Percentiles rank a stretch among this genome's conserved stretches.
Conservation (phyloP, 2,888 invertebrate species). For the Zygaena filipendulae region DNA sequence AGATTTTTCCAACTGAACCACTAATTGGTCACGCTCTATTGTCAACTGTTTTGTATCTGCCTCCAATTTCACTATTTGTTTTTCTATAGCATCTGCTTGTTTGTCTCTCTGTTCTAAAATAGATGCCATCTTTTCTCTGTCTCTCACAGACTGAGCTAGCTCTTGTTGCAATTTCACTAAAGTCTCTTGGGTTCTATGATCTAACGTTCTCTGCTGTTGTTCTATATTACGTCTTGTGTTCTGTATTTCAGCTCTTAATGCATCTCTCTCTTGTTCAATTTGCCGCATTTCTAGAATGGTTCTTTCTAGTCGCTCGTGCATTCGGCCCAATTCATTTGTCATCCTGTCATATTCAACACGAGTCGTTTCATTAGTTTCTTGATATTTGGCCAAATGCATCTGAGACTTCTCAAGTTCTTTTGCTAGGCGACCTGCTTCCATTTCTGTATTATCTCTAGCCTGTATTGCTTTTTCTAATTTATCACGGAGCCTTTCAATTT, state of each 20-base stretch:
- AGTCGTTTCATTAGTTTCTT: conserved; percentile 84
- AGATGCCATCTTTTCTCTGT: conserved; percentile 81
- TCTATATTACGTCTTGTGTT: conserved; percentile 73
- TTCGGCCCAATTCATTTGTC: conserved; percentile 81
- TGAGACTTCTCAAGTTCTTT: conserved; percentile 90
- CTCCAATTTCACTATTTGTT: conserved; percentile 86
- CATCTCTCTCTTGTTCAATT: conserved; percentile 79
- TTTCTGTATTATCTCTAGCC: conserved; percentile 84
- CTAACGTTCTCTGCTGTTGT: conserved; percentile 72
- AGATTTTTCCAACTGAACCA: conserved; percentile 90
- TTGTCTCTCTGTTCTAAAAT: conserved; percentile 82
- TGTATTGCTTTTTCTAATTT: conserved; percentile 87
- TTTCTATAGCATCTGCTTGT: conserved; percentile 84
- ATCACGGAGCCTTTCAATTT: conserved; percentile 86
- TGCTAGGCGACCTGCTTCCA: conserved; percentile 85
- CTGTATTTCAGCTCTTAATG: conserved; percentile 75
- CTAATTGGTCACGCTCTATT: conserved; percentile 87
- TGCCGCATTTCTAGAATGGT: conserved; percentile 76
- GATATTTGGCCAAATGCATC: conserved; percentile 83
- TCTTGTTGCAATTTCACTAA: conserved; percentile 79
- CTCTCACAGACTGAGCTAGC: conserved; percentile 75
- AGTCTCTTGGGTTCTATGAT: conserved; percentile 78
- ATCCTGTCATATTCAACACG: conserved; percentile 88
- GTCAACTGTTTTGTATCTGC: conserved; percentile 87
- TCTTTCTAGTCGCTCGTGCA: conserved; percentile 83